phyloP scores from a whole-genome alignment of 1,140 invertebrate species.

The Platyscapa corneri region DNA sequence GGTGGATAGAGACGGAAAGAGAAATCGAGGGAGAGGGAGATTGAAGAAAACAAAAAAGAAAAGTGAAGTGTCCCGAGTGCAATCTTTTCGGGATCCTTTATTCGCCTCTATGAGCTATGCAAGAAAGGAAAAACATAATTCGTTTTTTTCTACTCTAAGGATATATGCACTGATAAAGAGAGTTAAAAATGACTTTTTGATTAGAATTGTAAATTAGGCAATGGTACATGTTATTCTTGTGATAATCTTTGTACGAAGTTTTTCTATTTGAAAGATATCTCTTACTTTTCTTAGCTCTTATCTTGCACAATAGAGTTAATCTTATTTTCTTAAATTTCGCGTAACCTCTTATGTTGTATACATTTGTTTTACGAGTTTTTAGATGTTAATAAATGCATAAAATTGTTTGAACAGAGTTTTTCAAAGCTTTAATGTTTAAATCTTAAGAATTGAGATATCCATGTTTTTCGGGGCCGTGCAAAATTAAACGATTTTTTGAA shows the following conservation, averaged over 20 bases:
- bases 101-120: constrained; percentile 52
- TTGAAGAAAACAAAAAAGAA: background rate
- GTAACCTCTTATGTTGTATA: background rate
- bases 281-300: background rate
- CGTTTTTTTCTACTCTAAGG: constrained; percentile 6
- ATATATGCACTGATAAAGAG: constrained; percentile 32
- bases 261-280: constrained; percentile 9
- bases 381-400: no score
- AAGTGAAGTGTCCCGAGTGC: constrained; percentile 26
- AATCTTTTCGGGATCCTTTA: constrained; percentile 47
- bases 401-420: no score
- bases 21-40: background rate
- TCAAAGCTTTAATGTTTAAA: no score
- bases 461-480: no score
- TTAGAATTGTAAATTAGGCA: constrained; percentile 43
- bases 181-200: constrained; percentile 37
- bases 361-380: background rate
- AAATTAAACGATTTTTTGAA: no score
- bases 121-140: constrained; percentile 35
- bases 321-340: background rate
- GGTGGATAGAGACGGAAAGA: constrained; percentile 1
- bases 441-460: no score
- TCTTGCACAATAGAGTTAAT: background rate
- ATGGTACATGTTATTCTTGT: background rate
- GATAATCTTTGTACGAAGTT: constrained; percentile 21